Evolutionary conservation across 2,797 vertebrate genomes (phyloP).

Genomic region (Acrocephalus scirpaceus): DNA sequence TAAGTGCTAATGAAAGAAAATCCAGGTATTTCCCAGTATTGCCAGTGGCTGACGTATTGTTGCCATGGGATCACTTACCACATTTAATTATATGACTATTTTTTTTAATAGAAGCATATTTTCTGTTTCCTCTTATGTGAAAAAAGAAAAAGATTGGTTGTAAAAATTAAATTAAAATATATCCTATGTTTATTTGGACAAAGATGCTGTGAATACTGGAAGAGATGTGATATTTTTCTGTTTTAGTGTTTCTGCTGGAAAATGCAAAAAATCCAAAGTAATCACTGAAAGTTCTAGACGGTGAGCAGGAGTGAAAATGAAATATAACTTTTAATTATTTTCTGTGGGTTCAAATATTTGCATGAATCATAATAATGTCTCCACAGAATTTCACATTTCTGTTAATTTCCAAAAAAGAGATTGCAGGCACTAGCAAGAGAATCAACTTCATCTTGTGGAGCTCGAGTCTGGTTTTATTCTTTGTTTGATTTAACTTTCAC

Average conservation of each 20-base stretch:
- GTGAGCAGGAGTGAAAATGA: neutral
- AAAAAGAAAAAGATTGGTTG: neutral
- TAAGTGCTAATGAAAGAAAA: neutral
- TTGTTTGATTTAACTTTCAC: neutral
- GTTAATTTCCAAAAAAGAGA: neutral
- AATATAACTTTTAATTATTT: neutral
- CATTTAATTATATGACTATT: neutral
- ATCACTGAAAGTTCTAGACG: neutral
- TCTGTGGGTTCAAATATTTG: neutral
- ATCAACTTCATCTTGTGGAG: neutral
- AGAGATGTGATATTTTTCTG: neutral
- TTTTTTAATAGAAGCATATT: neutral
- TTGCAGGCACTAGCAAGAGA: neutral
- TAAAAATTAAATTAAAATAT: neutral
- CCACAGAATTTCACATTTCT: neutral
- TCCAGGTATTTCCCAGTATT: neutral
- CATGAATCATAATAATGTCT: neutral
- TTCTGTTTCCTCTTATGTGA: neutral
- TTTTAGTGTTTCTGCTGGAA: neutral
- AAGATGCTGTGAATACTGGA: neutral
- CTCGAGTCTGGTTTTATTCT: neutral
- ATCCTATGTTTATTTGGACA: neutral
- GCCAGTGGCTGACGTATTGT: neutral
- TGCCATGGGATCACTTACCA: neutral
- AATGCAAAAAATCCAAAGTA: neutral